These are phyloP conservation scores for Rosalia funebris DNA, from an alignment of 2,888 invertebrate genomes.

Conservation along the genomic window DNA sequence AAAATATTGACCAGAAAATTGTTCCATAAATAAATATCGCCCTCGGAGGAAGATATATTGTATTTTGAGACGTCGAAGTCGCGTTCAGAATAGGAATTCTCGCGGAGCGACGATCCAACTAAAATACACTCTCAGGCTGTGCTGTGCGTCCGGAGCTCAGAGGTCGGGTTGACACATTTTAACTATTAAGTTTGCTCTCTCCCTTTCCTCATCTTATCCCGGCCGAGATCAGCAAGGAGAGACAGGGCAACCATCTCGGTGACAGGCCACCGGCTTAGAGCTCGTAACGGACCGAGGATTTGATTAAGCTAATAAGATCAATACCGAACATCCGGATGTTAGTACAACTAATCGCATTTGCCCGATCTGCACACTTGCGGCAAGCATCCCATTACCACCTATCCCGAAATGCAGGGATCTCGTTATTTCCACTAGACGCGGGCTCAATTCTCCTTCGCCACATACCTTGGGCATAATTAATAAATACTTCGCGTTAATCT, in stretches of 20 bases:
- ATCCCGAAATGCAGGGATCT: conserved; percentile 28
- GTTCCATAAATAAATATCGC: conserved; percentile 11
- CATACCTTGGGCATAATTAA: background rate
- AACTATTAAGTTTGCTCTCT: conserved; percentile 19
- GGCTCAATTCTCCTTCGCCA: background rate
- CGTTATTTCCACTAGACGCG: conserved; percentile 11
- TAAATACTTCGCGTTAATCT: background rate
- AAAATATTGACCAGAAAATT: conserved; percentile 31
- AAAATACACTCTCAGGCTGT: background rate
- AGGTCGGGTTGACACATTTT: conserved; percentile 15
- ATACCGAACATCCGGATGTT: conserved; percentile 50
- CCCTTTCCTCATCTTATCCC: conserved; percentile 6
- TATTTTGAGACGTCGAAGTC: background rate
- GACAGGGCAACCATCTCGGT: conserved; percentile 30
- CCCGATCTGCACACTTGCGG: conserved; percentile 48
- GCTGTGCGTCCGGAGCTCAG: background rate
- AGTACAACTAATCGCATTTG: conserved; percentile 48
- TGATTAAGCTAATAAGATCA: conserved; percentile 55
- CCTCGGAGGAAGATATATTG: background rate
- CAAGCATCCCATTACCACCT: conserved; percentile 38
- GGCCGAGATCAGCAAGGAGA: conserved; percentile 4
- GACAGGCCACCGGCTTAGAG: conserved; percentile 39
- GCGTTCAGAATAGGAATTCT: background rate
- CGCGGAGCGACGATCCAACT: background rate
- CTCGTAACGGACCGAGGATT: conserved; percentile 46